Base-by-base conservation (phyloP, 2,888 invertebrate genomes). In the Torymus texanus region DNA sequence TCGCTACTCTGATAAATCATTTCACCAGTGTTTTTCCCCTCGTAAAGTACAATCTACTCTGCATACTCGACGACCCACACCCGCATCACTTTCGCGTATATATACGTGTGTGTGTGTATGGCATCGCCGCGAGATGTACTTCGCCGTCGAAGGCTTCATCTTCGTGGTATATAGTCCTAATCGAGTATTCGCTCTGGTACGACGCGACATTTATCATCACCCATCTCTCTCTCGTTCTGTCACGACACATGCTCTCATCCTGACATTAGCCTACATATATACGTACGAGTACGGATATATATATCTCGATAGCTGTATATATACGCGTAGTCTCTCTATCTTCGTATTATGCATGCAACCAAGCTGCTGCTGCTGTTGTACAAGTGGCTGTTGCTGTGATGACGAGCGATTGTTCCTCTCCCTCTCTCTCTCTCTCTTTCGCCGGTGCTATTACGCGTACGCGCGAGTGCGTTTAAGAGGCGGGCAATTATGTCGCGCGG, bases 251-350 rank as follows among this genome's bases (percentile, higher is more conserved):
- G 86, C 87, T 87, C 86, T 86, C 41, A 8, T 41, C 86, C 85
- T 87, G 85, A 84, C 85, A 86, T 87, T 88, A 87, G 86, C 87
- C 87, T 86, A 87, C 85, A 87, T 87, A 84, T 75, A 84, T 78
- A 24, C 62, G 21, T 2, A 0, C 21, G 18, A 56, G 29, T 67
- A 29, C 29, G 41, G 29, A 53, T 14, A 5, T 21, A 5, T 21
- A 21, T 21, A 1, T 18, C 29, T 56, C 68, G 68, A n/a, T 56
- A 41, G 41, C 67, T n/a, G 67, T n/a, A 2, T 55, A 55, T n/a
- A 2, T 55, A 55, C 41, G 51, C 53, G 13, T 18, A 41, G 8
- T 8, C 41, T 29, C 5, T 41, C 41, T 8, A 3, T 41, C 41
- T 41, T 0, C 10, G 41, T 8, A 41, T 41, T 41, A 41, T 41